These are phyloP conservation scores for Drosophila pachea DNA, from an alignment of 1,140 invertebrate species.

Conservation along the genomic window DNA sequence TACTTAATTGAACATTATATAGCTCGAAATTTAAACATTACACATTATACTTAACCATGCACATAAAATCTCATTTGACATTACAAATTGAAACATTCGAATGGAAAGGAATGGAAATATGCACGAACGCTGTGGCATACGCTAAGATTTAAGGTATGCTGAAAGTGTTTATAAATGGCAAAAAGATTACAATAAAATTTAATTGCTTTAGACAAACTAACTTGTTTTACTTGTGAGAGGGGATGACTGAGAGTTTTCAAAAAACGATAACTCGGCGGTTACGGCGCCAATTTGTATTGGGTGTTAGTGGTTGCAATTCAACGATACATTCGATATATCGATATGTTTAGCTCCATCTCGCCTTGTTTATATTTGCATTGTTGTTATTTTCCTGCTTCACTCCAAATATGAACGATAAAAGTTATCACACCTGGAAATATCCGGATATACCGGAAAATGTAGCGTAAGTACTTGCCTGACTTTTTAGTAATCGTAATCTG, in stretches of 20 bases:
- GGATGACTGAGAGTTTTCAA: background rate
- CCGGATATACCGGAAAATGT: constrained; percentile 60
- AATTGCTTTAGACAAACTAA: constrained; percentile 64
- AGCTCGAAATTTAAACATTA: constrained; percentile 40
- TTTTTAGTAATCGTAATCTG: background rate
- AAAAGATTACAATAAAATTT: constrained; percentile 70
- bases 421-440: constrained; percentile 65
- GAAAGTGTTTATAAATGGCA: constrained; percentile 57
- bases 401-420: constrained; percentile 33
- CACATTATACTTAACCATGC: constrained; percentile 41
- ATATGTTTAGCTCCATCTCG: constrained; percentile 17
- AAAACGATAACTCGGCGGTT: constrained; percentile 6
- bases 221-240: constrained; percentile 16
- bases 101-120: constrained; percentile 36
- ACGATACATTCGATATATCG: constrained; percentile 1
- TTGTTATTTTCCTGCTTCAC: constrained; percentile 5
- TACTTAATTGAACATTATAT: constrained; percentile 41
- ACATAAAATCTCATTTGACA: constrained; percentile 42
- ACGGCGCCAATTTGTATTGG: background rate
- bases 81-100: constrained; percentile 19
- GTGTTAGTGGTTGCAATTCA: background rate
- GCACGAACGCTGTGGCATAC: constrained; percentile 40
- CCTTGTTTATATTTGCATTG: constrained; percentile 36
- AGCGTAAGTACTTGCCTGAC: constrained; percentile 37
- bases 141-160: constrained; percentile 51